phyloP scores from a whole-genome alignment of 2,888 invertebrate genomes.

The Eudasyphora cyanicolor region DNA sequence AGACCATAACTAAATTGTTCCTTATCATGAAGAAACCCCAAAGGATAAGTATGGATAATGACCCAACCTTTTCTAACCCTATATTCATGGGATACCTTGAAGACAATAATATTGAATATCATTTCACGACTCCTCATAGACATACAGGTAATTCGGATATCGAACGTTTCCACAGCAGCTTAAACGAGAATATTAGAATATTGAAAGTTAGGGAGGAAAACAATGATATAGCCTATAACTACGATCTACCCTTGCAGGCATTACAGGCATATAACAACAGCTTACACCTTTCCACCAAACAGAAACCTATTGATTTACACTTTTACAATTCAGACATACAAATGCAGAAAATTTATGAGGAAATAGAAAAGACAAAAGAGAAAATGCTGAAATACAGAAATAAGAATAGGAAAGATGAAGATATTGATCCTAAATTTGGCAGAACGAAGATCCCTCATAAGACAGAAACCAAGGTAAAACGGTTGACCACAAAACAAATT shows the following conservation, averaged over 20 bases:
- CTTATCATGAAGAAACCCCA: too few relatives aligned
- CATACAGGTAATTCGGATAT: conserved; percentile 2
- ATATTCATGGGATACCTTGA: too few relatives aligned
- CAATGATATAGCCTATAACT: background rate
- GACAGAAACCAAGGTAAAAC: background rate
- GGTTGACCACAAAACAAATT: background rate
- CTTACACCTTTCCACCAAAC: background rate
- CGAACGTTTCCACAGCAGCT: background rate
- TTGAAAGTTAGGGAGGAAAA: background rate
- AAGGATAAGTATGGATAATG: background rate
- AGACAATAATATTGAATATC: background rate
- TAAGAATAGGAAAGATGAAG: background rate
- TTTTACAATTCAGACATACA: background rate
- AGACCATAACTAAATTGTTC: background rate
- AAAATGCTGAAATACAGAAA: background rate
- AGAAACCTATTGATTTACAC: background rate
- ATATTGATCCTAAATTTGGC: conserved; percentile 6
- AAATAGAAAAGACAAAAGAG: background rate
- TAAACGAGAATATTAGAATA: too few relatives aligned
- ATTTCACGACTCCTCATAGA: background rate
- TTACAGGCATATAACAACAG: too few relatives aligned
- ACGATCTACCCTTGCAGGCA: too few relatives aligned
- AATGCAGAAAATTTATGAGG: background rate
- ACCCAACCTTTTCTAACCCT: background rate
- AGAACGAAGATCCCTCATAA: background rate